Base-by-base conservation (phyloP, 2,113 vertebrate species). In the Sitta europaea region DNA sequence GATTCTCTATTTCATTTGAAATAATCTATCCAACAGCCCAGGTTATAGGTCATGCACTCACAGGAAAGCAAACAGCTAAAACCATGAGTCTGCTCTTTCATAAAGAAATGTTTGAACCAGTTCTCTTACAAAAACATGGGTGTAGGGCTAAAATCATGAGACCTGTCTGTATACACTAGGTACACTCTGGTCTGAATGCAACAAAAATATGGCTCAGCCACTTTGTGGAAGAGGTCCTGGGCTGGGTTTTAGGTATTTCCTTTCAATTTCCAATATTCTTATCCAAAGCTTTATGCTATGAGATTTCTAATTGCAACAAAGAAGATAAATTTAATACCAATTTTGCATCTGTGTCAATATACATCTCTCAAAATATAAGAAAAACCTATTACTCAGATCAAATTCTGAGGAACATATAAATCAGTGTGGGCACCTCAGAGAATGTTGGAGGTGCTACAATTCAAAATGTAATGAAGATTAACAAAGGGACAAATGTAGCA, bases 61-160 rank as follows among this genome's bases (percentile, higher is more conserved):
- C 5, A 71, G 48, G 51, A 82, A 33, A 65, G 22, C 3, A 70
- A 87, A 55, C 17, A 81, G 20, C 24, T 59, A 40, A 92, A 88
- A 62, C 17, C 6, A 40, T 31, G 67, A 57, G 25, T 63, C 9
- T 89, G 14, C 14, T 72, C 16, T 85, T 94, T 90, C 78, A 65
- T 70, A 84, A 85, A 71, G 65, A 84, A 65, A 42, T 87, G 12
- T 81, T 94, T 90, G 29, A 85, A 85, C 25, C 28, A 76, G n/a
- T 73, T 87, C 54, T 65, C n/a, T 65, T 82, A 50, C 10, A 85
- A 92, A 91, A 94, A 70, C n/a, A 38, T 16, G 17, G 24, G 14
- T 76, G 50, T 21, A 51, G 9, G 33, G 50, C 35, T 83, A 53
- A 93, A 86, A 51, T 15, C 36, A 24, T 27, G 38, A 89, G n/a